Base-by-base conservation (phyloP, 2,888 invertebrate species). In the Lamellibrachia satsuma region DNA sequence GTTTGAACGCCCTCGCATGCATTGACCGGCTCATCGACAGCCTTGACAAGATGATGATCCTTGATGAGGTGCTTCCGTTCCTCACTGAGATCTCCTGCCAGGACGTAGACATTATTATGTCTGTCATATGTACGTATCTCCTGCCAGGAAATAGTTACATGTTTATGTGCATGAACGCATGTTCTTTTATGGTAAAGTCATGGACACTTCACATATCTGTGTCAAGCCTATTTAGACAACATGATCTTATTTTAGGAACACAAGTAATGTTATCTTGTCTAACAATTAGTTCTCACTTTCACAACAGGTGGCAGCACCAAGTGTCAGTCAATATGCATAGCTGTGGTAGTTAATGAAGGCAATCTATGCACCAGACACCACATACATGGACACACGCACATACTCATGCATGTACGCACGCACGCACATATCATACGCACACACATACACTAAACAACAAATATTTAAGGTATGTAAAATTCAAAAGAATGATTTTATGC, bases 21-120 rank as follows among this genome's bases (percentile, higher is more conserved):
- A 96, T 97, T 92, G 98, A 98, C 96, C 97, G 98, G 95, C 98
- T 98, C 39, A 97, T 99, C 94, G 97, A 98, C 95, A 98, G 98
- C 94, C 97, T 99, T 94, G 99, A 99, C 95, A 98, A 98, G 95
- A 97, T 97, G 93, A 98, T 98, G 96, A 98, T 99, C 93, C 97
- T 98, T 95, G 99, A 99, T 95, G 98, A 98, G 95, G 98, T 99
- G 91, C 97, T 99, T 94, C 99, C 99, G 0, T 97, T 99, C 94
- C 97, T 99, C 60, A 98, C 98, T 95, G 98, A 98, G 95, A 98
- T 99, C 95, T 97, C 98, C 94, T 97, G 98, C 92, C 98, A 98
- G 94, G 99, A 99, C 96, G 98, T 99, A 9, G 98, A 98, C 96
- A 98, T 99, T 95, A 98, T 98, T 94, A 97, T 98, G 96, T 98